A percentile compares a stretch with the other conserved stretches of the same genome.
Evolutionary conservation across 2,797 vertebrate genomes (phyloP).

Genomic region (Sebastes steindachneri): DNA sequence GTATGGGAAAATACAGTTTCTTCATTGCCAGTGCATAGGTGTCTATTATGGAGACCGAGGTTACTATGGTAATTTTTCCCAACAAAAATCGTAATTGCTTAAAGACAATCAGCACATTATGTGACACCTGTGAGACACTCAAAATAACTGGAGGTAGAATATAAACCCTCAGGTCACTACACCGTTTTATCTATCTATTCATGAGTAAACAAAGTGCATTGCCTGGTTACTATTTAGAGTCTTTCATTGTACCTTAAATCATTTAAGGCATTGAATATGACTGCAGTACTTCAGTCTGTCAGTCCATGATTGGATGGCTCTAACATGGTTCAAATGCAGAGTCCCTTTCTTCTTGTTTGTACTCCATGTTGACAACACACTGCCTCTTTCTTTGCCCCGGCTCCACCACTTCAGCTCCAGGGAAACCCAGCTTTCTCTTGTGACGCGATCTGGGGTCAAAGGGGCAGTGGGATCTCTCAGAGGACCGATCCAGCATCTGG

Average conservation of each 20-base stretch:
- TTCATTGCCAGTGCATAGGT: background rate
- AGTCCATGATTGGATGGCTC: background rate
- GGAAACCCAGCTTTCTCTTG: conserved; percentile 86
- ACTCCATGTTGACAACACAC: conserved; percentile 55
- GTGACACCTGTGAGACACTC: background rate
- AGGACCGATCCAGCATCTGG: conserved; percentile 10
- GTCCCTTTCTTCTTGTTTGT: conserved; percentile 14
- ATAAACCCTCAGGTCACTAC: background rate
- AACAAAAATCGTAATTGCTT: conserved; percentile 13
- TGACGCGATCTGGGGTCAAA: conserved; percentile 28
- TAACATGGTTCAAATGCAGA: conserved; percentile 37
- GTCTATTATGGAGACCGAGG: background rate
- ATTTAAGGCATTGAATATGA: background rate
- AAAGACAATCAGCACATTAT: background rate
- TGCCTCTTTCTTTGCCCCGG: conserved; percentile 78
- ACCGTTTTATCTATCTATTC: background rate
- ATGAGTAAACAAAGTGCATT: conserved; percentile 28
- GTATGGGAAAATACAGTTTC: background rate
- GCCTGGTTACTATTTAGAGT: conserved; percentile 16
- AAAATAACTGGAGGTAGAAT: conserved; percentile 2
- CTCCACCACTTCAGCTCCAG: conserved; percentile 69
- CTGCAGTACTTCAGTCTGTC: background rate
- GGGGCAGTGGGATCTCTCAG: conserved; percentile 34
- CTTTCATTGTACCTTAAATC: background rate
- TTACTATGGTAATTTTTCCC: background rate